These are phyloP conservation scores for Camelus bactrianus DNA, from an alignment of 2,113 vertebrate species.

Conservation along the genomic window DNA sequence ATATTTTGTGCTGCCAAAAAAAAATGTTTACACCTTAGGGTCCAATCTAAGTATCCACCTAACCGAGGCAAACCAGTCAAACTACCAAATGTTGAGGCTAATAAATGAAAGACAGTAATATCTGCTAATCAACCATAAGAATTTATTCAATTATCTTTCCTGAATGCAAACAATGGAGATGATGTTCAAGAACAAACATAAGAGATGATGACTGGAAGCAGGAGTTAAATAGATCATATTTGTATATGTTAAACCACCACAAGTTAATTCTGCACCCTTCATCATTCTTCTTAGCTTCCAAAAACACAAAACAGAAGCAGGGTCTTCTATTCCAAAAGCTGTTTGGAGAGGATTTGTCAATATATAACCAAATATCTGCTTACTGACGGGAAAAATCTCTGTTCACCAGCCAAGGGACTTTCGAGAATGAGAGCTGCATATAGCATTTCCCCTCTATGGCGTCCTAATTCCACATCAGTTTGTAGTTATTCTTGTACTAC, in stretches of 20 bases:
- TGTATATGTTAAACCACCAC: background rate
- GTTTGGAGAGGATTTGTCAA: slow-evolving; percentile 49
- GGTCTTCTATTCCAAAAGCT: slow-evolving; percentile 24
- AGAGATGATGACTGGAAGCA: background rate
- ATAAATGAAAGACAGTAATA: background rate
- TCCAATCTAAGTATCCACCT: background rate
- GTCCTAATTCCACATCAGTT: slow-evolving; percentile 29
- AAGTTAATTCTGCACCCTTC: slow-evolving; percentile 18
- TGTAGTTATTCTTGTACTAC: slow-evolving; percentile 70
- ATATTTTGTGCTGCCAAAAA: background rate
- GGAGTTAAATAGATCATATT: background rate
- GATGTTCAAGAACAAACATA: background rate
- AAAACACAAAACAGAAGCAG: slow-evolving; percentile 43
- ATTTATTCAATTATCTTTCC: background rate
- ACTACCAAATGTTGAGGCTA: background rate
- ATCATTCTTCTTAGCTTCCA: background rate
- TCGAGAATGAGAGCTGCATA: background rate
- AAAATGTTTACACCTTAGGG: background rate
- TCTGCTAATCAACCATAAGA: background rate
- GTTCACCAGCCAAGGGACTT: background rate
- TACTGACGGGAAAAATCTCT: background rate
- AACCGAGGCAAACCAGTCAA: slow-evolving; percentile 27
- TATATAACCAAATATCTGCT: slow-evolving; percentile 60
- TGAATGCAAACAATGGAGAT: background rate
- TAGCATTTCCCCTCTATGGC: background rate